Conservation (phyloP, 2,797 vertebrate species). For the Ctenochaetus hawaiiensis region DNA sequence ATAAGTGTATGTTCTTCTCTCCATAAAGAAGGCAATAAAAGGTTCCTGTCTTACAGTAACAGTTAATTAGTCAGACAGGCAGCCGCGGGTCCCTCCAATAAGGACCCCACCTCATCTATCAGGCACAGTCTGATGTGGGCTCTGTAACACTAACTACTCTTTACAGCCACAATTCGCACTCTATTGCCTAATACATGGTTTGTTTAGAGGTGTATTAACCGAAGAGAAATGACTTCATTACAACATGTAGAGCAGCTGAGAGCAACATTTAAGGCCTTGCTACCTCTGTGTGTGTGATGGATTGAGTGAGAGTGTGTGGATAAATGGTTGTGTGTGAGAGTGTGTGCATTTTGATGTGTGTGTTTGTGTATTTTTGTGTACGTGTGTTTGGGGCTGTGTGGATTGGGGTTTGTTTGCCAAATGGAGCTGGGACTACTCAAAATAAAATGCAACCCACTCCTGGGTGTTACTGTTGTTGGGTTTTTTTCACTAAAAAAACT, state of each 20-base stretch:
- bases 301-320: conserved; percentile 5
- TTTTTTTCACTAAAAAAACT: conserved; percentile 35
- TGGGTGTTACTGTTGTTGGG: background rate
- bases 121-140: conserved; percentile 34
- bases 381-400: conserved; percentile 1
- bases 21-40: conserved; percentile 65
- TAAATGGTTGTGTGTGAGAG: background rate
- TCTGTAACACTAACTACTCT: conserved; percentile 33
- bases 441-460: conserved; percentile 28
- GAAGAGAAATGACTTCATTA: conserved; percentile 35
- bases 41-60: conserved; percentile 57
- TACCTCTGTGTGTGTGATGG: conserved; percentile 21
- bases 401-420: conserved; percentile 42
- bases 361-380: background rate
- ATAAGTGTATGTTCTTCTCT: conserved; percentile 29
- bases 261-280: conserved; percentile 34
- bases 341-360: too few relatives aligned
- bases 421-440: conserved; percentile 14
- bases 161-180: conserved; percentile 32
- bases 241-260: conserved; percentile 32
- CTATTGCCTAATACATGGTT: conserved; percentile 35
- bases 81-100: conserved; percentile 51
- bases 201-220: conserved; percentile 39
- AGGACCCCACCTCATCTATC: conserved; percentile 43
- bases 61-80: conserved; percentile 67